Evolutionary conservation across 2,888 invertebrate species (phyloP), one percentile per base, ranked within the genome.

Genomic region (Pseudococcus jackbeardsleyi): DNA sequence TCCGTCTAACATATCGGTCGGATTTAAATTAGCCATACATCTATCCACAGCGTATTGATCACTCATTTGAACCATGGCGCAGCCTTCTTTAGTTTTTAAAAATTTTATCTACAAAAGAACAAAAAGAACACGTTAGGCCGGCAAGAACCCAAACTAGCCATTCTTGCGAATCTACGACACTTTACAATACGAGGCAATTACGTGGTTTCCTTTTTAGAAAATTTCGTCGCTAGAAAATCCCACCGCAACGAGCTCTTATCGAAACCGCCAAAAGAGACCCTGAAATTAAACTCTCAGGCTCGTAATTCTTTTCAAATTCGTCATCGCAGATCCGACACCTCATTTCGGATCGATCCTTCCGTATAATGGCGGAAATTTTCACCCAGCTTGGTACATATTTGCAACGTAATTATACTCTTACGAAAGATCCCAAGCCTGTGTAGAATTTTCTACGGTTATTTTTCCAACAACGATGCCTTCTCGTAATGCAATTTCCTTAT

Each of bases 41-140:
- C 99, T 93, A 92, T 99, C 98, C 72, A 98, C 98, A 12, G 98
- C 97, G 89, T 96, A 95, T 17, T 95, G 95, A 92, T 98, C 98
- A 11, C 99, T 98, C 98, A 99, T 97, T 93, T 99, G 99, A 87
- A 99, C 97, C 99, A 99, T 99, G 82, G 99, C 99, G 89, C 99
- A 98, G 90, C 99, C 99, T 91, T 98, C 98, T 93, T 99, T 99
- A 89, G 98, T 98, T 93, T 98, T 98, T 92, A 99, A 93, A 93
- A 99, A 99, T 93, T 99, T 99, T 91, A 99, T 93, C 96, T 95
- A 33, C 26, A 3, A 92, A 17, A 79, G 46, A 42, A 79, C 68
- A 72, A 72, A 72, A 72, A 72, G 50, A 50, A 50, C n/a, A 59
- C 12, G 12, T 19, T 59, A 59, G 50, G 15, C 50, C 0, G 5